Conservation (phyloP, 2,113 vertebrate genomes). For the Corythornis madagascariensis region DNA sequence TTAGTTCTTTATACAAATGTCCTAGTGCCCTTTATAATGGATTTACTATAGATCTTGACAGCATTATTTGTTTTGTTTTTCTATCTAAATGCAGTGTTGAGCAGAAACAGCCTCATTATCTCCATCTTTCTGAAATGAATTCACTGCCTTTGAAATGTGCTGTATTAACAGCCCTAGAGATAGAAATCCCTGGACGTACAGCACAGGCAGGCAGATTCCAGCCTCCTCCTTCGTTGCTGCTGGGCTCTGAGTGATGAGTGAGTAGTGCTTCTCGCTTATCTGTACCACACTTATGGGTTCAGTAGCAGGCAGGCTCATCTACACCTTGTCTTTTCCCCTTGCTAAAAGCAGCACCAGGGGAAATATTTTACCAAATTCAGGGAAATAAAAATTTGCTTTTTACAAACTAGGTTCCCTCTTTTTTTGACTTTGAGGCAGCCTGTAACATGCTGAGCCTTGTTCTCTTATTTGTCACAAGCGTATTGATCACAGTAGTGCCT, state of each 20-base stretch:
- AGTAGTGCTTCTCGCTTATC: neutral
- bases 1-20: constrained; percentile 60
- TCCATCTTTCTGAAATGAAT: constrained; percentile 11
- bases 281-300: neutral
- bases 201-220: neutral
- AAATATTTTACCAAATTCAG: neutral
- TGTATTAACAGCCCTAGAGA: constrained; percentile 21
- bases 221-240: neutral
- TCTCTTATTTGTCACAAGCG: neutral
- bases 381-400: neutral
- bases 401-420: neutral
- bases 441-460: neutral
- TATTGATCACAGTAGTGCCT: neutral
- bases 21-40: constrained; percentile 57
- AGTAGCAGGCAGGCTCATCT: neutral
- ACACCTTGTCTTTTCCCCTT: neutral
- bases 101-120: constrained; percentile 57
- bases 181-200: neutral
- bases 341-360: neutral
- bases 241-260: neutral
- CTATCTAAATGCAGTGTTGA: constrained; percentile 6
- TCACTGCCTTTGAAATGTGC: neutral
- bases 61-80: constrained; percentile 50
- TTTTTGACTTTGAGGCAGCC: neutral
- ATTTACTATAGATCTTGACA: constrained; percentile 56